phyloP scores from a whole-genome alignment of 1,140 invertebrate genomes.

The Ridgeia piscesae region DNA sequence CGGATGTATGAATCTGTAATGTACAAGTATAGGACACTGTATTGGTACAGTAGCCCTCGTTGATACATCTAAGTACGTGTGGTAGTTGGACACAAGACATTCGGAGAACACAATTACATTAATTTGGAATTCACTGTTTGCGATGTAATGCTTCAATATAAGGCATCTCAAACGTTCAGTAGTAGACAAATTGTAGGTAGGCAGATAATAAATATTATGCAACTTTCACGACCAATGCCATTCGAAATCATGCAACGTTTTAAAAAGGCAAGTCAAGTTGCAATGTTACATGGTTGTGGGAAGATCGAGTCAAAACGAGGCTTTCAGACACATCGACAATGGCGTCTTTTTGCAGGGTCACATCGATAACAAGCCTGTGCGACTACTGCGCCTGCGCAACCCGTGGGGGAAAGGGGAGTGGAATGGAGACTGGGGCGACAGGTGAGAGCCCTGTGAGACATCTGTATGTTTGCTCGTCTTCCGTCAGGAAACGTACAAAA shows the following conservation, averaged over 20 bases:
- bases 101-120: too few species aligned
- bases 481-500: too few species aligned
- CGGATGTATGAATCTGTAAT: not conserved
- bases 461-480: too few species aligned
- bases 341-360: not conserved
- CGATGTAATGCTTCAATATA: too few species aligned
- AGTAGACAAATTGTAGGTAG: too few species aligned
- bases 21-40: not conserved
- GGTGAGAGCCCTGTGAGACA: constrained; percentile 18
- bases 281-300: not conserved
- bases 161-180: too few species aligned
- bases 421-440: constrained; percentile 33
- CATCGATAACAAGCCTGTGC: not conserved
- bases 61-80: too few species aligned
- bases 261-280: not conserved
- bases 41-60: not conserved
- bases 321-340: not conserved
- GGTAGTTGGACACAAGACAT: too few species aligned
- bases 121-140: too few species aligned
- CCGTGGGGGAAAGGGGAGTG: constrained; percentile 34
- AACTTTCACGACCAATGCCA: not conserved
- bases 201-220: not conserved
- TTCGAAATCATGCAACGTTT: not conserved
- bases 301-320: not conserved
- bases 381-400: constrained; percentile 31